Base-by-base conservation (phyloP, 2,888 invertebrate genomes). In the Anagyrus pseudococci region DNA sequence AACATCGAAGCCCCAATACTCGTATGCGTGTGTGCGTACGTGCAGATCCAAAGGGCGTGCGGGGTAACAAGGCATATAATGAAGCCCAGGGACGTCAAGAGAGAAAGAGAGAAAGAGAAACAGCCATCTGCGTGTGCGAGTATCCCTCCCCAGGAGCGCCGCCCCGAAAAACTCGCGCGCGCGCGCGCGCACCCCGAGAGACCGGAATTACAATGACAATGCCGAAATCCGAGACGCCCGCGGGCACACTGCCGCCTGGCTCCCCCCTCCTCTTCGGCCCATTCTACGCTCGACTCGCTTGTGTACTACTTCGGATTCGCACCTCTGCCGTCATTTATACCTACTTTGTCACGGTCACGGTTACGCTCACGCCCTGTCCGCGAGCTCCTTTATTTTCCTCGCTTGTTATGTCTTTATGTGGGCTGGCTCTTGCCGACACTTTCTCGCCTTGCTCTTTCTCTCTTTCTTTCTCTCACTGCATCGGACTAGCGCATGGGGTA, bases 151-250 rank as follows among this genome's bases (percentile, higher is more conserved):
- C 78, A 74, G 79, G 67, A 73, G 75, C 66, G 74, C 77, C 80
- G 78, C 78, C 80, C 80, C 74, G 71, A 77, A 73, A 80, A 80
- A 80, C 80, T 80, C 44, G 20, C 33, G 29, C 19, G 22, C 47
- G 20, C 48, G 29, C 19, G 22, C 6, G 6, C 50, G 69, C 75
- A 71, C 73, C 77, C 75, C 76, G 76, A n/a, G n/a, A 69, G 75
- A 75, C 73, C 74, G 76, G 29, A 79, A 81, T 81, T 80, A 80
- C 77, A 81, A 81, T 81, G 77, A 81, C 80, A 81, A 81, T 80
- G 71, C 69, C 71, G 80, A 80, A 81, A 81, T 79, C 75, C 73
- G 78, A 81, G 77, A 75, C 74, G 78, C 80, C 80, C 71, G 74
- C 73, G 77, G 80, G 77, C 76, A 77, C 72, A 69, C 71, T n/a